These are phyloP conservation scores for Pelobates fuscus DNA, from an alignment of 2,113 vertebrate genomes.

Conservation along the genomic window DNA sequence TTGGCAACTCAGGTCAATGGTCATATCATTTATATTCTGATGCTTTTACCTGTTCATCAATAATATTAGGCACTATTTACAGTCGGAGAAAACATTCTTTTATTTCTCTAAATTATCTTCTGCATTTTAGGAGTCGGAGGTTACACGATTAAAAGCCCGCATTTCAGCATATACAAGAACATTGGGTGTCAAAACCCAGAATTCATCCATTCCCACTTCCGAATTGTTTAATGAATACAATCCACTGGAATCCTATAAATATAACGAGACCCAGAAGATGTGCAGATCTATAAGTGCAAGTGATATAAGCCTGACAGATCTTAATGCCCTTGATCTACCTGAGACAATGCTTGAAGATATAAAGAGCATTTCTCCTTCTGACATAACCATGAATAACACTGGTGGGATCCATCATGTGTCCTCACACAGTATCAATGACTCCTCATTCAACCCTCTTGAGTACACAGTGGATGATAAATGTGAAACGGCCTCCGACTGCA, in stretches of 20 bases:
- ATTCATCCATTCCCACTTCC: slow-evolving; percentile 36
- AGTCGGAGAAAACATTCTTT: too few species aligned
- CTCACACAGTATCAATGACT: slow-evolving; percentile 38
- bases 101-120: not conserved
- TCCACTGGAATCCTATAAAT: slow-evolving; percentile 46
- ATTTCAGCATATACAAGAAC: slow-evolving; percentile 75
- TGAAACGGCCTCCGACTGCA: slow-evolving; percentile 53
- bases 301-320: slow-evolving; percentile 56
- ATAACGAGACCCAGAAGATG: slow-evolving; percentile 53
- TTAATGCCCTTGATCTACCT: slow-evolving; percentile 56
- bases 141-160: slow-evolving; percentile 76
- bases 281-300: slow-evolving; percentile 58
- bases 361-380: slow-evolving; percentile 53
- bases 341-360: slow-evolving; percentile 56
- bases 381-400: slow-evolving; percentile 50
- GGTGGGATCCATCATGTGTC: slow-evolving; percentile 42
- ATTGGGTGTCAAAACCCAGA: slow-evolving; percentile 59
- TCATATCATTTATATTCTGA: too few species aligned
- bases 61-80: too few species aligned
- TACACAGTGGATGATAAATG: slow-evolving; percentile 52
- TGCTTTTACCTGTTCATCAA: too few species aligned
- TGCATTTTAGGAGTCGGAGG: slow-evolving; percentile 77
- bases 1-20: too few species aligned
- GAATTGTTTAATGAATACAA: slow-evolving; percentile 46
- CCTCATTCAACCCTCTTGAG: slow-evolving; percentile 62